phyloP scores from a whole-genome alignment of 2,113 vertebrate species.

The Cinclus mexicanus region DNA sequence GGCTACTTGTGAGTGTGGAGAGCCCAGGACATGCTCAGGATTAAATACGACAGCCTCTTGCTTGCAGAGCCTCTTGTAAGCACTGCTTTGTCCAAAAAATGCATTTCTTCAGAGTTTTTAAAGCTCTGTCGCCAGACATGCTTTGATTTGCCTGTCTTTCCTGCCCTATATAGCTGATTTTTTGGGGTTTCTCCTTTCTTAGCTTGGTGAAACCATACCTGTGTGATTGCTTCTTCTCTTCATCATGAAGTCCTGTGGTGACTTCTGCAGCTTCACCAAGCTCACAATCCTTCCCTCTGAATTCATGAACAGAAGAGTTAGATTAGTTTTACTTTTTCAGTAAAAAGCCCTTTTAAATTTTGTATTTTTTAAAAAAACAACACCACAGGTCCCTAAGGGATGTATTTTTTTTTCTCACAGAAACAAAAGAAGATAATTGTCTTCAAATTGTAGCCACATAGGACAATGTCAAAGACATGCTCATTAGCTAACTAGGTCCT shows the following conservation, averaged over 20 bases:
- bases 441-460: slow-evolving; percentile 17
- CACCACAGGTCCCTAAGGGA: neutral
- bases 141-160: neutral
- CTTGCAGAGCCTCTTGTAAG: neutral
- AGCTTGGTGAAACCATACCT: neutral
- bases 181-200: neutral
- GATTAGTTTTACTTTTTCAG: slow-evolving; percentile 8
- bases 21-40: neutral
- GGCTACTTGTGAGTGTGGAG: neutral
- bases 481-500: neutral
- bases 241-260: neutral
- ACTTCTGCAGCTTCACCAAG: neutral
- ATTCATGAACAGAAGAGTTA: neutral
- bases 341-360: neutral
- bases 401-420: neutral
- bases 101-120: neutral
- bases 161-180: neutral
- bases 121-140: neutral
- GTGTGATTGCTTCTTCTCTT: neutral
- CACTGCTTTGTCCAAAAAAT: neutral
- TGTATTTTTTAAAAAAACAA: neutral
- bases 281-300: neutral
- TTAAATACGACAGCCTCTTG: neutral
- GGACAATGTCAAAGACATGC: slow-evolving; percentile 1
- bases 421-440: slow-evolving; percentile 40